Evolutionary conservation across 2,113 vertebrate species (phyloP).

Genomic region (Acanthisitta chloris): DNA sequence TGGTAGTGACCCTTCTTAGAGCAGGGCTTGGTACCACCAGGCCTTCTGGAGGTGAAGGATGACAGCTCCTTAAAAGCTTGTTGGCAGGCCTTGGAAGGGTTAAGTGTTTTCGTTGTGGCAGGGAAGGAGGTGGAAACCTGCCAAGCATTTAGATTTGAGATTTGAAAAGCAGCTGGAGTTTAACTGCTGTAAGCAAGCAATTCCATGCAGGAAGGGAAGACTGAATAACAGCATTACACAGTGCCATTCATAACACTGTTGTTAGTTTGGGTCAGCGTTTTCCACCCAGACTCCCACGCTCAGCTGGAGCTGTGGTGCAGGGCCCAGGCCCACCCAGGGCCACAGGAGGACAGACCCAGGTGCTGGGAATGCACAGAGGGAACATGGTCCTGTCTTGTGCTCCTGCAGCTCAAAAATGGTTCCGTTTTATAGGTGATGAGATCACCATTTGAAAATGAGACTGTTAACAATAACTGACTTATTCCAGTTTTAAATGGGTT

Average conservation of each 20-base stretch:
- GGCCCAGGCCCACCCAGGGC: background rate
- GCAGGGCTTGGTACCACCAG: background rate
- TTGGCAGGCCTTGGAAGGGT: background rate
- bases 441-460: background rate
- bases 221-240: background rate
- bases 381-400: background rate
- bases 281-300: background rate
- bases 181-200: background rate
- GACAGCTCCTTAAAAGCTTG: background rate
- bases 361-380: background rate
- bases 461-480: background rate
- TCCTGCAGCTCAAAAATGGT: background rate
- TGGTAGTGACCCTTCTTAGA: background rate
- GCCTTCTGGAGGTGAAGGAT: background rate
- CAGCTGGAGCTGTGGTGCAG: background rate
- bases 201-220: background rate
- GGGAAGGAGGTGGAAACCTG: background rate
- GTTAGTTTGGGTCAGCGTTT: background rate
- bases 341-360: no score
- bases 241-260: background rate
- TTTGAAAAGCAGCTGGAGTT: constrained; percentile 21
- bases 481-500: background rate
- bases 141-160: background rate
- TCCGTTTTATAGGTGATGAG: background rate
- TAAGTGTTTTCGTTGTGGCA: background rate